Percentiles rank a stretch among this genome's conserved stretches.
Conservation (phyloP, 2,888 invertebrate species). For the Pecten maximus region DNA sequence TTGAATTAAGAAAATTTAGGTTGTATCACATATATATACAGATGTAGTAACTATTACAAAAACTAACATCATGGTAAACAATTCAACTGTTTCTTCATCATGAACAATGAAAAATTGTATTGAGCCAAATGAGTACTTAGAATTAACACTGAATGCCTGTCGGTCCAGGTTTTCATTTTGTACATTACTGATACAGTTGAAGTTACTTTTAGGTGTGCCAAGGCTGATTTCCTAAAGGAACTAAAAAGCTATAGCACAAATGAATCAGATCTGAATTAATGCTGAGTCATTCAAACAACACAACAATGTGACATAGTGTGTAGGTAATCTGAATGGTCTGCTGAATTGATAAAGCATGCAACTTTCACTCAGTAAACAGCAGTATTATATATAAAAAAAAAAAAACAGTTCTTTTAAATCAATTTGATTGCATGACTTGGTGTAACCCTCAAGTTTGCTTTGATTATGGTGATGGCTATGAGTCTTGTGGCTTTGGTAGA, state of each 20-base stretch:
- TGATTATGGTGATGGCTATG: slow-evolving; percentile 9
- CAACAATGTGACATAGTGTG: background rate
- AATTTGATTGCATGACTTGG: background rate
- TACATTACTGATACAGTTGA: background rate
- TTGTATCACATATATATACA: background rate
- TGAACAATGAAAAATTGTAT: no score
- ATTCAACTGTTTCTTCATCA: no score
- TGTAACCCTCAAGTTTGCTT: background rate
- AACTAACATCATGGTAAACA: no score
- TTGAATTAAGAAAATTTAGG: background rate
- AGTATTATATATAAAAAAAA: background rate
- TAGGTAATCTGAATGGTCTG: background rate
- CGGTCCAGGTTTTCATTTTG: background rate
- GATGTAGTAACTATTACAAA: background rate
- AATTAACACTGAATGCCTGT: background rate
- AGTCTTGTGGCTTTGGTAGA: background rate
- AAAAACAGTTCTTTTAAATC: background rate
- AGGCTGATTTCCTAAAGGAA: no score
- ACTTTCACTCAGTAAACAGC: background rate
- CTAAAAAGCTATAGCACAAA: no score
- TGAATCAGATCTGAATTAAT: background rate
- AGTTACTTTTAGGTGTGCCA: no score
- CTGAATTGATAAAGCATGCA: background rate
- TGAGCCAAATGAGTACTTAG: no score
- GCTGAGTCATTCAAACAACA: background rate